These are phyloP conservation scores for Acanthurus tractus DNA, from an alignment of 2,797 vertebrate genomes.

Conservation along the genomic window DNA sequence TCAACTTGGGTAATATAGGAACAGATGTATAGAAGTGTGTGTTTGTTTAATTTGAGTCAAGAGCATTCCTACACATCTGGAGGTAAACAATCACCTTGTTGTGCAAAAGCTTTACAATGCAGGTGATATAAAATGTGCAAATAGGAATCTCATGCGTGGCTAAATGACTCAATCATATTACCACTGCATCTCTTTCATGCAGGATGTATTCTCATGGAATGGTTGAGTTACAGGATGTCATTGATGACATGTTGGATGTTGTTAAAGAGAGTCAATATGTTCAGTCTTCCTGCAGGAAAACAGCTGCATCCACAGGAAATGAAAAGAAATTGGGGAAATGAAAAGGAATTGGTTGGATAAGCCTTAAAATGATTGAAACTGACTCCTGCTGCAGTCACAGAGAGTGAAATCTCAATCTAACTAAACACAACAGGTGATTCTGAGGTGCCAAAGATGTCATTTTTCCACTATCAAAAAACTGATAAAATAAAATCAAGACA, in stretches of 20 bases:
- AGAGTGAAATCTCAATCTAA: constrained; percentile 53
- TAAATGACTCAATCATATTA: constrained; percentile 29
- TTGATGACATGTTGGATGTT: constrained; percentile 50
- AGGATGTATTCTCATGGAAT: constrained; percentile 31
- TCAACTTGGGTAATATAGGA: neutral
- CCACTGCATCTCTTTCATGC: constrained; percentile 21
- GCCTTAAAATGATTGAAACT: constrained; percentile 53
- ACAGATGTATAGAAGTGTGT: constrained; percentile 6
- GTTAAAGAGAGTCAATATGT: constrained; percentile 51
- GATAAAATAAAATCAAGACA: constrained; percentile 55
- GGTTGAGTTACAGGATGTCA: constrained; percentile 37
- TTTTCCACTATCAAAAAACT: constrained; percentile 42
- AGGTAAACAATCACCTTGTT: constrained; percentile 14
- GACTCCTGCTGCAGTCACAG: constrained; percentile 42
- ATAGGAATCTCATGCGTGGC: constrained; percentile 16
- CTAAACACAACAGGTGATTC: constrained; percentile 34
- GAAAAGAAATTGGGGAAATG: constrained; percentile 18
- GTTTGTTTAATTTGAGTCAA: constrained; percentile 1
- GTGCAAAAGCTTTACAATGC: constrained; percentile 7
- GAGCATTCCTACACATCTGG: neutral
- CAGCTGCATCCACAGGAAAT: constrained; percentile 52
- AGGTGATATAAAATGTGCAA: constrained; percentile 23
- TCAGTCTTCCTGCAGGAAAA: constrained; percentile 62
- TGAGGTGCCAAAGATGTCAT: constrained; percentile 35
- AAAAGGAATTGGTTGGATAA: constrained; percentile 58